Percentiles rank a stretch among this genome's conserved stretches.
Evolutionary conservation across 2,888 invertebrate genomes (phyloP).

Genomic region (Antheraea assamensis): DNA sequence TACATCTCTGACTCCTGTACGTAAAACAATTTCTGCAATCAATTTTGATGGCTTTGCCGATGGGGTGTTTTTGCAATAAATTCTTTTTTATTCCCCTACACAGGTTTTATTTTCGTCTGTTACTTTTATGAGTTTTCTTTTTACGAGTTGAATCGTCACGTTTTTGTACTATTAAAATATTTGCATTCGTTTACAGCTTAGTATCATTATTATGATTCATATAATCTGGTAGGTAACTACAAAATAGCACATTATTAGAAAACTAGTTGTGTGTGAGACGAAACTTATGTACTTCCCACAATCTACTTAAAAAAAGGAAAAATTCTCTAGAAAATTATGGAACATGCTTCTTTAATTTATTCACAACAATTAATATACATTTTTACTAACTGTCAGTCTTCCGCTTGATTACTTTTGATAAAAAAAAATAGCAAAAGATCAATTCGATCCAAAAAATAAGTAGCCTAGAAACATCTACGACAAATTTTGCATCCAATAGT

Average conservation of each 20-base stretch:
- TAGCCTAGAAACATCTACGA: no score
- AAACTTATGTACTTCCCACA: background rate
- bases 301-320: background rate
- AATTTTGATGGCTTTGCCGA: slow-evolving; percentile 13
- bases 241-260: background rate
- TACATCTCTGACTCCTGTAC: slow-evolving; percentile 10
- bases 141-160: slow-evolving; percentile 17
- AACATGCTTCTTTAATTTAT: background rate
- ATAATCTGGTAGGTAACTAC: background rate
- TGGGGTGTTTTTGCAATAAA: slow-evolving; percentile 19
- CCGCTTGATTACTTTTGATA: no score
- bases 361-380: background rate
- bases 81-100: slow-evolving; percentile 19
- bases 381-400: no score
- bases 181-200: slow-evolving; percentile 13
- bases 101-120: slow-evolving; percentile 16
- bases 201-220: slow-evolving; percentile 7
- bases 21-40: slow-evolving; percentile 19
- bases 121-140: slow-evolving; percentile 16
- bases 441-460: no score
- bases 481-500: no score
- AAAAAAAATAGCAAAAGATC: no score
- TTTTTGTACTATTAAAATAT: slow-evolving; percentile 15
- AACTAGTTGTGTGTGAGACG: background rate
- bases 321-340: background rate